A percentile compares a stretch with the other conserved stretches of the same genome.
These are phyloP conservation scores for Macaria liturata DNA, from an alignment of 2,888 invertebrate genomes.

Conservation along the genomic window DNA sequence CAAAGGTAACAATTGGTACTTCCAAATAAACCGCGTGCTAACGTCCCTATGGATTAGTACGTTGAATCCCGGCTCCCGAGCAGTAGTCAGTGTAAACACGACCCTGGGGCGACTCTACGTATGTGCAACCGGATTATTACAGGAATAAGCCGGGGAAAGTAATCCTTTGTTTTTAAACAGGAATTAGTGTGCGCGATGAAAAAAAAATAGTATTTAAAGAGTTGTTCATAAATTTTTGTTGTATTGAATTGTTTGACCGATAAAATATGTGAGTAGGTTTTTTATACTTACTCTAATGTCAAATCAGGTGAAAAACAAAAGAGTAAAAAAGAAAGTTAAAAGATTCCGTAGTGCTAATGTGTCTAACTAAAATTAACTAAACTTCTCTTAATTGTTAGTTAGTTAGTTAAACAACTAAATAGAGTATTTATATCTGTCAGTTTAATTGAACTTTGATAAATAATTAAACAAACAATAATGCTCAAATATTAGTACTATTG, in stretches of 20 bases:
- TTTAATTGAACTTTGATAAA: slow-evolving; percentile 14
- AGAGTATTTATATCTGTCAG: background rate
- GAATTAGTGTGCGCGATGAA: too few species aligned
- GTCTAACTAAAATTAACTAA: too few species aligned
- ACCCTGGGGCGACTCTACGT: slow-evolving; percentile 29
- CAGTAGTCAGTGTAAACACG: slow-evolving; percentile 60
- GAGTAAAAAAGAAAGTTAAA: too few species aligned
- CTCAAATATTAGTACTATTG: slow-evolving; percentile 28
- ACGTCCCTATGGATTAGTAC: slow-evolving; percentile 51
- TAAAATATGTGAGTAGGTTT: too few species aligned
- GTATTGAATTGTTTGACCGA: too few species aligned
- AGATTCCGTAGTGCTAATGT: too few species aligned
- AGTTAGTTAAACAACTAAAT: too few species aligned
- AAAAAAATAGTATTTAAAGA: too few species aligned
- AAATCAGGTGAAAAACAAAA: too few species aligned
- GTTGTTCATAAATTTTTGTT: too few species aligned
- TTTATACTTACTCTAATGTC: too few species aligned
- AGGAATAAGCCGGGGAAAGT: background rate
- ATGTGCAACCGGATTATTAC: slow-evolving; percentile 4
- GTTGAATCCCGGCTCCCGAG: slow-evolving; percentile 48
- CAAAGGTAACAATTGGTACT: slow-evolving; percentile 43
- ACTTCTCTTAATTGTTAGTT: too few species aligned
- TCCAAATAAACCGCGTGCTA: slow-evolving; percentile 51
- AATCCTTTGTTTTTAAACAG: background rate
- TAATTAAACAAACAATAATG: slow-evolving; percentile 27